A percentile compares a stretch with the other conserved stretches of the same genome.
These are phyloP conservation scores for Coenonympha arcania DNA, from an alignment of 2,888 invertebrate species.

Conservation along the genomic window DNA sequence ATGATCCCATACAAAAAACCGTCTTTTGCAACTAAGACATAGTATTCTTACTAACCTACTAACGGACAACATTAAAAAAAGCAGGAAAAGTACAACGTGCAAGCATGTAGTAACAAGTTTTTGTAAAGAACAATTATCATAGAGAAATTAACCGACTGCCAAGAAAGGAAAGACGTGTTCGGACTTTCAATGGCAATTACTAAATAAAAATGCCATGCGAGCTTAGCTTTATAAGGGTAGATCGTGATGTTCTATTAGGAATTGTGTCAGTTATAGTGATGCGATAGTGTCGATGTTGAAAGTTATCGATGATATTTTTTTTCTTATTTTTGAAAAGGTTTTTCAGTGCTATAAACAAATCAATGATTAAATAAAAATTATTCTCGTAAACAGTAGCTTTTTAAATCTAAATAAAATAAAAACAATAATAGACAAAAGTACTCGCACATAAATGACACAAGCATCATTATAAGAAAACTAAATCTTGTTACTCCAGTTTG, in stretches of 20 bases:
- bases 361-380: too few species aligned
- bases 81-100: conserved; percentile 13
- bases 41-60: background rate
- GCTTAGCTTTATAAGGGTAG: conserved; percentile 27
- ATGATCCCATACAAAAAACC: background rate
- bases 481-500: too few species aligned
- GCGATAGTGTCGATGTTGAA: conserved; percentile 5
- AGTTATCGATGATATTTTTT: conserved; percentile 6
- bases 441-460: too few species aligned
- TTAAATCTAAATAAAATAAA: too few species aligned
- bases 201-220: conserved; percentile 35
- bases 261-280: conserved; percentile 24
- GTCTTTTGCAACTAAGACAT: too few species aligned
- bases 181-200: conserved; percentile 40
- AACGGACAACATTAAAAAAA: background rate
- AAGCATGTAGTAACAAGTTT: conserved; percentile 11
- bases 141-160: conserved; percentile 19
- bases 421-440: too few species aligned
- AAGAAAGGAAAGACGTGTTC: conserved; percentile 15
- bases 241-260: conserved; percentile 20
- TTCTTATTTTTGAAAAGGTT: too few species aligned
- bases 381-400: too few species aligned
- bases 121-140: conserved; percentile 22
- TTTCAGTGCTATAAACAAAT: too few species aligned
- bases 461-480: too few species aligned